Base-by-base conservation (phyloP, 2,797 vertebrate species). In the Heterohyrax brucei region DNA sequence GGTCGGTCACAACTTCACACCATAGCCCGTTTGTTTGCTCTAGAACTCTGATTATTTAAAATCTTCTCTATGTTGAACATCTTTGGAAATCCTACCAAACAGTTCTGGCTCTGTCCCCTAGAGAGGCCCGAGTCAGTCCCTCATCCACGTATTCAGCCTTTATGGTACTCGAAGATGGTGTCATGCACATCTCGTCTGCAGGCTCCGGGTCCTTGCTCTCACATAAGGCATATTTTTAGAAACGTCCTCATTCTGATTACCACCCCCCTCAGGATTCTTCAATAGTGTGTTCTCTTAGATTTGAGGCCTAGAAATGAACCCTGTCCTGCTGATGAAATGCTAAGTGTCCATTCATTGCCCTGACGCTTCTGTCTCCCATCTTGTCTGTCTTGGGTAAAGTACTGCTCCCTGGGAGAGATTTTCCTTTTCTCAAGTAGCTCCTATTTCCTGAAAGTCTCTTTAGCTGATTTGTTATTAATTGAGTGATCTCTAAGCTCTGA, bases 381-480 rank as follows among this genome's bases (percentile, higher is more conserved):
- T 12, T 13, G 3, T 39, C 39, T 83, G 44, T 94, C 86, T 73
- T 30, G 1, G 61, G 91, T 61, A 83, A 87, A 81, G 86, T 28
- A 30, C 30, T 79, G 21, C 79, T 92, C 70, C 91, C 83, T n/a
- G n/a, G 50, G 33, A 72, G 70, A 80, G 84, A 89, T 72, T 87
- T 96, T 79, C 53, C 83, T 80, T 87, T 73, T 70, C 73, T 78
- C 50, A 66, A 50, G 80, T n/a, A 83, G 85, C 81, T 95, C 87
- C 94, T 76, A 48, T 19, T 94, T 75, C 81, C 92, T 64, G 28
- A 81, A 92, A 92, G 70, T 89, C 81, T 91, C 82, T 93, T 89
- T 21, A 84, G 81, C 87, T 94, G 87, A 95, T 95, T 93, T 30
- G 18, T 94, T 46, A 89, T 84, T 95, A 94, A 97, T 82, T 93